These are phyloP conservation scores for Camponotus floridanus DNA, from an alignment of 1,140 invertebrate genomes.

Conservation along the genomic window DNA sequence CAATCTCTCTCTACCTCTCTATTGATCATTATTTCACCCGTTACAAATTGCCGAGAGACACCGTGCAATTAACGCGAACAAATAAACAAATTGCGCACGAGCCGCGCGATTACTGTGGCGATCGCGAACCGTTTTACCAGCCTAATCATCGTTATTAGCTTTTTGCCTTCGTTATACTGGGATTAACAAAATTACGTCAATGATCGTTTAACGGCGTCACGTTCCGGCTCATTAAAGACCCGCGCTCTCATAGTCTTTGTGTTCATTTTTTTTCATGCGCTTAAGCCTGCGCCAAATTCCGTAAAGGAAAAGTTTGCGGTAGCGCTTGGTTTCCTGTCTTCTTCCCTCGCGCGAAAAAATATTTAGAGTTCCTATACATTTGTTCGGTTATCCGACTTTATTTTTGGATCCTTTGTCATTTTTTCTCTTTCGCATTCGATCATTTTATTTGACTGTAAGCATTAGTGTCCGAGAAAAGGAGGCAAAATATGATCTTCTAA, in stretches of 20 bases:
- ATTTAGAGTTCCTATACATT: not conserved
- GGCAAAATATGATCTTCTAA: not conserved
- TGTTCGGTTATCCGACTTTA: not conserved
- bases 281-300: conserved; percentile 17
- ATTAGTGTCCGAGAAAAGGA: too few relatives aligned
- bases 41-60: conserved; percentile 53
- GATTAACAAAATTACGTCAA: conserved; percentile 33
- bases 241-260: conserved; percentile 6
- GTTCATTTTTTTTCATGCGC: conserved; percentile 6
- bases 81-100: conserved; percentile 50
- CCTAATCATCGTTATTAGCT: conserved; percentile 56
- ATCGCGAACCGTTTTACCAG: conserved; percentile 7
- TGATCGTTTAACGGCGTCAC: conserved; percentile 51
- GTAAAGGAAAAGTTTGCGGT: not conserved
- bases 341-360: not conserved
- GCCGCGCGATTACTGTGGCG: not conserved
- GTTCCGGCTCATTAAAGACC: conserved; percentile 40
- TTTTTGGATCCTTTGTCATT: not conserved
- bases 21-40: conserved; percentile 17
- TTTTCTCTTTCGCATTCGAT: not conserved
- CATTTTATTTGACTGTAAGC: too few relatives aligned
- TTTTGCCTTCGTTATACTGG: conserved; percentile 29
- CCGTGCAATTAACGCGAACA: conserved; percentile 32
- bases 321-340: conserved; percentile 1
- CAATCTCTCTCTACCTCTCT: too few relatives aligned